phyloP scores from a whole-genome alignment of 2,797 vertebrate genomes.

The Florisuga fusca region DNA sequence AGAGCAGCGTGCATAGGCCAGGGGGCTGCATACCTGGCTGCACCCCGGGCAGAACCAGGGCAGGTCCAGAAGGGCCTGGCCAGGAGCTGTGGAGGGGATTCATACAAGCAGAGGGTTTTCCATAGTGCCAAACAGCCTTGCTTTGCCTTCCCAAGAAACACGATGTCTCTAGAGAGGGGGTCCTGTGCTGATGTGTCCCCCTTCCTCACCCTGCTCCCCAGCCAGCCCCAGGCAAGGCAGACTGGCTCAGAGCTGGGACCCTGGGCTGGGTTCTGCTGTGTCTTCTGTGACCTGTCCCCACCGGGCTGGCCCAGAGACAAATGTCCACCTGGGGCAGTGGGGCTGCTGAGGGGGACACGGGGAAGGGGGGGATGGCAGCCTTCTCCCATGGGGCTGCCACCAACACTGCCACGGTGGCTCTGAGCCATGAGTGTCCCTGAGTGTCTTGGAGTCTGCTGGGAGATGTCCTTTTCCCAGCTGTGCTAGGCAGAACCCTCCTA shows the following conservation, averaged over 20 bases:
- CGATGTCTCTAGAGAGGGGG: background rate
- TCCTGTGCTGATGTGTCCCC: background rate
- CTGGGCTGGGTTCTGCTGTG: background rate
- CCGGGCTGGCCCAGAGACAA: background rate
- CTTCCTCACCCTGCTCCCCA: background rate
- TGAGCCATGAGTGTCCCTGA: background rate
- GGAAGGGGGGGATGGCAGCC: background rate
- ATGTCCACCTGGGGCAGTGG: background rate
- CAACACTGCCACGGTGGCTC: background rate
- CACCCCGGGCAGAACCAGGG: accelerated
- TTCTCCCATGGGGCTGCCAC: background rate
- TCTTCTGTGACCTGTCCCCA: background rate
- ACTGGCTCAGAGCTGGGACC: background rate
- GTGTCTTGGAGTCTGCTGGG: accelerated
- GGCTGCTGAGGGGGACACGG: accelerated
- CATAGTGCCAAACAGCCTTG: background rate
- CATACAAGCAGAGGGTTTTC: background rate
- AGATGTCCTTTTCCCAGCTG: background rate
- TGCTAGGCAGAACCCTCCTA: background rate
- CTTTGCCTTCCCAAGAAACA: background rate
- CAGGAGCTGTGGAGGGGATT: background rate
- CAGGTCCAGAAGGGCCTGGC: background rate
- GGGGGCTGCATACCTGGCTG: background rate
- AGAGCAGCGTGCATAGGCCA: background rate
- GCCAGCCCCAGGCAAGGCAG: background rate